A percentile compares a stretch with the other conserved stretches of the same genome.
phyloP scores from a whole-genome alignment of 2,113 vertebrate genomes.

The Cinclus cinclus region DNA sequence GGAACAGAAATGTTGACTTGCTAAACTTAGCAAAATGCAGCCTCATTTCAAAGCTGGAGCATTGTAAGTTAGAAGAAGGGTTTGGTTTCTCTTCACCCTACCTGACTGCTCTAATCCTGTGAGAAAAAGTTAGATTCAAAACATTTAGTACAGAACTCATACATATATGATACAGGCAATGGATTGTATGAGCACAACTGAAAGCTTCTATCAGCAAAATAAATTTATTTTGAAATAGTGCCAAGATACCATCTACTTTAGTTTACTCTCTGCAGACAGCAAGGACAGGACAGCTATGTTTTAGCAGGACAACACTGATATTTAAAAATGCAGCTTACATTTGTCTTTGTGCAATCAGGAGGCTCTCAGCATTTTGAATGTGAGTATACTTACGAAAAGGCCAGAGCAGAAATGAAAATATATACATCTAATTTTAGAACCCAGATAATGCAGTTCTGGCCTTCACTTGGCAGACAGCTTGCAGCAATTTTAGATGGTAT shows the following conservation, averaged over 20 bases:
- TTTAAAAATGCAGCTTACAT: not conserved
- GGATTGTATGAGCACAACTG: not conserved
- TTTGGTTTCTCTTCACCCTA: not conserved
- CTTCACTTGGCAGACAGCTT: not conserved
- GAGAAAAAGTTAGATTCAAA: not conserved
- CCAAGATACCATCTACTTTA: not conserved
- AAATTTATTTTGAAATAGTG: not conserved
- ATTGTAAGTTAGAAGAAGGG: not conserved
- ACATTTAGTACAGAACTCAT: not conserved
- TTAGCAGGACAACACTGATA: not conserved
- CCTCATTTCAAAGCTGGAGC: not conserved
- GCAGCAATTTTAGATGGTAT: slow-evolving; percentile 22
- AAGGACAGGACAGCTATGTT: not conserved
- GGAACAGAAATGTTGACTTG: not conserved
- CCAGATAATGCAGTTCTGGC: not conserved
- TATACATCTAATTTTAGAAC: not conserved
- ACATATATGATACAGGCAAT: fast-evolving
- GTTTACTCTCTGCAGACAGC: not conserved
- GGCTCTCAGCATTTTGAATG: not conserved
- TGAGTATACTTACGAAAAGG: fast-evolving
- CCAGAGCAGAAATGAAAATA: not conserved
- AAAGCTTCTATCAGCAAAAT: not conserved
- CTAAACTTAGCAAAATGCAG: not conserved
- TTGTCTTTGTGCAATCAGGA: not conserved
- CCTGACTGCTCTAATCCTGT: not conserved